Evolutionary conservation across 2,113 vertebrate species (phyloP).

Genomic region (Eonycteris spelaea): DNA sequence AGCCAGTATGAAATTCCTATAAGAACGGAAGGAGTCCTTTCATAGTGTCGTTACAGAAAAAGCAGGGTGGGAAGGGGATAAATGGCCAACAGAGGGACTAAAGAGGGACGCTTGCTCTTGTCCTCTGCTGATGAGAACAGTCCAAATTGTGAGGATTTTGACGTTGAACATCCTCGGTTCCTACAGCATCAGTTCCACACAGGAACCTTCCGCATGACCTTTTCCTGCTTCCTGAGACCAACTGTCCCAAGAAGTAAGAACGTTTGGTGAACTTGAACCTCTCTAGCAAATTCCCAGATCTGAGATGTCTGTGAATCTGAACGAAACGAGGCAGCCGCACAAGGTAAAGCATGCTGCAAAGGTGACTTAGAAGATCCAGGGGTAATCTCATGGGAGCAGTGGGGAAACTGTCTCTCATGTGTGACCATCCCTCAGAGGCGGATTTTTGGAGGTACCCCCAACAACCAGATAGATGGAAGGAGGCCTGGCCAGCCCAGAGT

Average conservation of each 20-base stretch:
- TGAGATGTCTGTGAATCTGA: neutral
- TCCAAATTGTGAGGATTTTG: neutral
- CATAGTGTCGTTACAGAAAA: neutral
- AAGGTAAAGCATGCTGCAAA: neutral
- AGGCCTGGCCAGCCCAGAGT: neutral
- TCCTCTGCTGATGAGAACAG: neutral
- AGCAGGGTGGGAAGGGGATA: neutral
- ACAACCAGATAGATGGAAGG: neutral
- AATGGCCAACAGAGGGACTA: neutral
- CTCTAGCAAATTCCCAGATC: neutral
- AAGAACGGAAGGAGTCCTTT: neutral
- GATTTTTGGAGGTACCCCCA: neutral
- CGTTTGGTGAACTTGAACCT: neutral
- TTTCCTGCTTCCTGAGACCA: neutral
- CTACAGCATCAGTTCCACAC: fast-evolving
- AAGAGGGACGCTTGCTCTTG: neutral
- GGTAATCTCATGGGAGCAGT: neutral
- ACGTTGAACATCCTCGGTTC: neutral
- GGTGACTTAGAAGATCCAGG: neutral
- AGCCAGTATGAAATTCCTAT: neutral
- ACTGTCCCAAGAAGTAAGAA: neutral
- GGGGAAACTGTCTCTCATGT: neutral
- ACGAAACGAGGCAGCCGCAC: fast-evolving
- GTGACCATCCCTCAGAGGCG: neutral
- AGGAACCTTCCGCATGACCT: neutral